Conservation (phyloP, 2,113 vertebrate genomes). For the Chlorodrepanis virens region DNA sequence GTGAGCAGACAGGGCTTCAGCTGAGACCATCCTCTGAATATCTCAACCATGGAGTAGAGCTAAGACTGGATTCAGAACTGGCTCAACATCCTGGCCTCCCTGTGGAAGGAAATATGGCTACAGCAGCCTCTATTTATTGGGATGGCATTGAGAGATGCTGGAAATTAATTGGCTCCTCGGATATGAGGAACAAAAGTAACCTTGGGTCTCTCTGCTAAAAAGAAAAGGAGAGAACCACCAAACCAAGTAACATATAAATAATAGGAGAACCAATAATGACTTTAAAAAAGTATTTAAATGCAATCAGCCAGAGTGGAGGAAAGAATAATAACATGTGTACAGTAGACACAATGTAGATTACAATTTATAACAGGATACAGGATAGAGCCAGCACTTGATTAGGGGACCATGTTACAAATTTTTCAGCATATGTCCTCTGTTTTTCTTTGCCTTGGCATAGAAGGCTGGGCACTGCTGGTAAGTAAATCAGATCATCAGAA, state of each 20-base stretch:
- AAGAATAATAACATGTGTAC: constrained; percentile 70
- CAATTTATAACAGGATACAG: constrained; percentile 78
- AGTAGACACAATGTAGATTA: constrained; percentile 69
- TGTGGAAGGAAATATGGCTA: constrained; percentile 14
- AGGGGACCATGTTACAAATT: constrained; percentile 60
- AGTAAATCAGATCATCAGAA: constrained; percentile 49
- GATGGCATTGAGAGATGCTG: constrained; percentile 13
- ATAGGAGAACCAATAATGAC: constrained; percentile 50
- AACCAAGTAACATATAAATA: constrained; percentile 17
- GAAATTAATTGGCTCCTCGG: not conserved
- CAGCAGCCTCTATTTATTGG: constrained; percentile 47
- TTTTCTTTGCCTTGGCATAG: constrained; percentile 72
- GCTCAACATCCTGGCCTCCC: not conserved
- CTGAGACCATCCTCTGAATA: not conserved
- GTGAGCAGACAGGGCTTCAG: not conserved
- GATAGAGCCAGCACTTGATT: constrained; percentile 76
- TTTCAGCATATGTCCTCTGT: constrained; percentile 70
- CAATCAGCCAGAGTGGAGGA: constrained; percentile 65
- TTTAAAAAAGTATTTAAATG: constrained; percentile 63
- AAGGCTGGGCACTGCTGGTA: constrained; percentile 53
- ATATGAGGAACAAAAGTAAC: not conserved
- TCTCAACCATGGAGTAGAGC: not conserved
- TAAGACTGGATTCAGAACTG: not conserved
- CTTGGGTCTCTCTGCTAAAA: constrained; percentile 3
- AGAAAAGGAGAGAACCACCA: constrained; percentile 17